Evolutionary conservation across 1,140 invertebrate species (phyloP).

Genomic region (Polypedilum vanderplanki): DNA sequence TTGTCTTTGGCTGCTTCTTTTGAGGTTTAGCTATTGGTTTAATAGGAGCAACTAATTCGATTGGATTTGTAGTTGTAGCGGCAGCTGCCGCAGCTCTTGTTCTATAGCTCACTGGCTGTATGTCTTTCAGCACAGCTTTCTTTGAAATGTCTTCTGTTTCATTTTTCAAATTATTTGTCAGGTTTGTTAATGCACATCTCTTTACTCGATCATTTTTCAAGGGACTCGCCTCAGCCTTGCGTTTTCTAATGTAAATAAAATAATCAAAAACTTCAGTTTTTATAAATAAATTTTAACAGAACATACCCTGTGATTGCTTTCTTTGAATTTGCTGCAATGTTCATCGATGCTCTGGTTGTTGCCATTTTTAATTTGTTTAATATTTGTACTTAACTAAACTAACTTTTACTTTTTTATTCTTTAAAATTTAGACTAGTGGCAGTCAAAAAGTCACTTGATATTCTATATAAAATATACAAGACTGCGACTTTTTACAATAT

Average conservation of each 20-base stretch:
- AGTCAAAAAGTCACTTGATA: background rate
- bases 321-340: background rate
- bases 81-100: background rate
- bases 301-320: background rate
- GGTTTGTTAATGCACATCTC: slow-evolving; percentile 56
- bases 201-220: slow-evolving; percentile 46
- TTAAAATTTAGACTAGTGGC: background rate
- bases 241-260: slow-evolving; percentile 37
- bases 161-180: slow-evolving; percentile 52
- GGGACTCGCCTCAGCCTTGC: slow-evolving; percentile 42
- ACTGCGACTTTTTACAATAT: background rate
- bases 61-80: background rate
- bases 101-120: background rate
- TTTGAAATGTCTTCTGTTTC: slow-evolving; percentile 31
- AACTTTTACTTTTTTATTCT: background rate
- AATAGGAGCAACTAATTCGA: background rate
- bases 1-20: background rate
- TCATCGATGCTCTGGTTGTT: background rate
- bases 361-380: slow-evolving; percentile 3
- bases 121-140: slow-evolving; percentile 16
- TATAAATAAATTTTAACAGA: background rate
- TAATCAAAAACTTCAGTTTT: too few species aligned
- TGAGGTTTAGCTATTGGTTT: background rate
- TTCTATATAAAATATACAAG: too few species aligned
- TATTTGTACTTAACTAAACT: background rate